A percentile compares a stretch with the other conserved stretches of the same genome.
Conservation (phyloP, 2,797 vertebrate species). For the Poeciliopsis infans region DNA sequence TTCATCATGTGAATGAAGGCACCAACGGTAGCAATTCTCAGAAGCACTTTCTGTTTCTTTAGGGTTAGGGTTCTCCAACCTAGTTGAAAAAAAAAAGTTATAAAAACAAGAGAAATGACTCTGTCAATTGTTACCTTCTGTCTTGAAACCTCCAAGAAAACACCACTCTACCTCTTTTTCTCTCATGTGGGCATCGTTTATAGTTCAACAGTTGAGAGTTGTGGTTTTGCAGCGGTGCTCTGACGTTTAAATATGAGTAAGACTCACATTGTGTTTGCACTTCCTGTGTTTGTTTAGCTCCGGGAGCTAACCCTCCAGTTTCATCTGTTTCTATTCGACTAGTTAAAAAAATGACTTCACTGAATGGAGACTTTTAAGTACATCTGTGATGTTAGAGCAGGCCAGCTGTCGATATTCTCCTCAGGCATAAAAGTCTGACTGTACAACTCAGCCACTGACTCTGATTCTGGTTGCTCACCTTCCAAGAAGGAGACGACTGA, state of each 20-base stretch:
- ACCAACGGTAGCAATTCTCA: background rate
- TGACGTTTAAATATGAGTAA: slow-evolving; percentile 1
- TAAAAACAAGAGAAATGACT: background rate
- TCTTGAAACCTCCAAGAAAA: background rate
- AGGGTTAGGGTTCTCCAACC: background rate
- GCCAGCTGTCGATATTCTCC: background rate
- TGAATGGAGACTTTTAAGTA: slow-evolving; percentile 18
- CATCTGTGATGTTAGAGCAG: slow-evolving; percentile 31
- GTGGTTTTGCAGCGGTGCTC: slow-evolving; percentile 19
- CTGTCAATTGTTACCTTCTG: background rate
- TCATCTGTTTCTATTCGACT: background rate
- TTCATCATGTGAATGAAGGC: background rate
- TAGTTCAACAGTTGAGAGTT: slow-evolving; percentile 11
- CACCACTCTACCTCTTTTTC: slow-evolving; percentile 6
- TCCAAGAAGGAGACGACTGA: slow-evolving; percentile 23
- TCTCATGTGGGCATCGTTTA: background rate
- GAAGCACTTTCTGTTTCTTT: background rate
- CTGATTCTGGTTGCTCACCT: background rate
- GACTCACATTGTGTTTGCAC: background rate
- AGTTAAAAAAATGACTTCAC: slow-evolving; percentile 1
- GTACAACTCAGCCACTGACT: background rate
- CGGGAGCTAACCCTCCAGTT: background rate
- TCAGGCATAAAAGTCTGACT: slow-evolving; percentile 18
- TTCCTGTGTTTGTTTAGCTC: slow-evolving; percentile 11
- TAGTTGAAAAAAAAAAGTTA: background rate